Conservation (phyloP, 2,113 vertebrate species). For the Ophthalmolycus amberensis region DNA sequence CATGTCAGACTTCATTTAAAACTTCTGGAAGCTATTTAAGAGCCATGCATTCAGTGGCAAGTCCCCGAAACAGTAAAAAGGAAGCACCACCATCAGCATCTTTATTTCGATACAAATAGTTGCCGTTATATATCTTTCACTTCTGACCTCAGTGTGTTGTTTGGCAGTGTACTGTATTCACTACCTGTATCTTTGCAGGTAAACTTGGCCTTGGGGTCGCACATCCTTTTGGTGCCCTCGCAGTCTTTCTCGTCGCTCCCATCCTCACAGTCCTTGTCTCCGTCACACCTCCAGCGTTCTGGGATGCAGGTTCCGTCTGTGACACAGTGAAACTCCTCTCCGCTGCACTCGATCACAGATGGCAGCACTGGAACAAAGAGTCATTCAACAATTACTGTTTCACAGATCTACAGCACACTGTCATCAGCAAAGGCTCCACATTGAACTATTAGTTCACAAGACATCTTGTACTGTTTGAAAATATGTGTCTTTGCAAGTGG, state of each 20-base stretch:
- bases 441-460: slow-evolving; percentile 6
- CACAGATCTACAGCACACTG: slow-evolving; percentile 2
- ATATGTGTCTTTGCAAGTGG: slow-evolving; percentile 26
- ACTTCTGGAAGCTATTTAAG: not conserved
- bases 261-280: slow-evolving; percentile 97
- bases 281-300: slow-evolving; percentile 94
- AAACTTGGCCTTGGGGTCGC: slow-evolving; percentile 95
- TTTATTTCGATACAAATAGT: not conserved
- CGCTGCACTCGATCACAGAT: slow-evolving; percentile 88
- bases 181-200: slow-evolving; percentile 94
- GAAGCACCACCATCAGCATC: rapidly evolving
- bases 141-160: not conserved
- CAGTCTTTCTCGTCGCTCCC: slow-evolving; percentile 94
- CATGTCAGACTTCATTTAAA: not conserved
- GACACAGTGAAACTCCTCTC: slow-evolving; percentile 93
- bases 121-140: not conserved
- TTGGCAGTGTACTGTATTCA: not conserved
- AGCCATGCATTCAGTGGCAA: no score
- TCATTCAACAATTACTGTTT: slow-evolving; percentile 16
- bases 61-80: not conserved
- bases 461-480: slow-evolving; percentile 20
- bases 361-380: slow-evolving; percentile 82
- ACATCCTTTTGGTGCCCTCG: slow-evolving; percentile 89
- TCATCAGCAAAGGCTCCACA: not conserved
- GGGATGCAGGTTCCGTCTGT: slow-evolving; percentile 94